Percentiles rank a stretch among this genome's conserved stretches.
Conservation (phyloP, 2,888 invertebrate species). For the Drosophila cognata region DNA sequence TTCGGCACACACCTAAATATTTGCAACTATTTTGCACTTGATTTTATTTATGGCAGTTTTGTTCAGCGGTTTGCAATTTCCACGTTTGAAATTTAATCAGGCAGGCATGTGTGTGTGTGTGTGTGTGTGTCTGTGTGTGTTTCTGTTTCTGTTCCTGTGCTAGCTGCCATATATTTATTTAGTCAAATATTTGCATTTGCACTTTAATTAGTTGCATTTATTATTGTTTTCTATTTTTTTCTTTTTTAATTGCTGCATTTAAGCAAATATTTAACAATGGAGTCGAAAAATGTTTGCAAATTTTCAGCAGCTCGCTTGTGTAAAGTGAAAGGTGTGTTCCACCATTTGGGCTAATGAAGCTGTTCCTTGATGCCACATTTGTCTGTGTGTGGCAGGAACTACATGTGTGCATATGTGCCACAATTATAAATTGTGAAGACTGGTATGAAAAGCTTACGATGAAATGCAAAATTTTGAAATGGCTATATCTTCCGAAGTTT, state of each 20-base stretch:
- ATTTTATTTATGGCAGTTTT: conserved; percentile 1
- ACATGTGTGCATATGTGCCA: conserved; percentile 8
- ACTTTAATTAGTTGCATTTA: conserved; percentile 69
- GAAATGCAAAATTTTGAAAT: neutral
- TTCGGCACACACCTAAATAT: neutral
- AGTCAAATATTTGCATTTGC: conserved; percentile 70
- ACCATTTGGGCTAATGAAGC: conserved; percentile 68
- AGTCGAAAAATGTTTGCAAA: conserved; percentile 15
- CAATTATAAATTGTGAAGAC: conserved; percentile 10
- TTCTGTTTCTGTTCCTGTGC: conserved; percentile 8
- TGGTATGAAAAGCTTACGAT: neutral
- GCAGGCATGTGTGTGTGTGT: neutral
- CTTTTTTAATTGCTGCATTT: conserved; percentile 2
- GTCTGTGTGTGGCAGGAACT: neutral
- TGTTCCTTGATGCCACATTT: conserved; percentile 43
- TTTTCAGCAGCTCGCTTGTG: conserved; percentile 10
- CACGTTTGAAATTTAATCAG: conserved; percentile 47
- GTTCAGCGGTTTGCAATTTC: conserved; percentile 19
- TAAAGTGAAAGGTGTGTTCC: conserved; percentile 17
- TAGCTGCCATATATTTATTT: conserved; percentile 45
- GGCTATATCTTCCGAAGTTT: too few relatives aligned
- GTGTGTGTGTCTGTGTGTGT: neutral
- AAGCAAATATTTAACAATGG: conserved; percentile 47
- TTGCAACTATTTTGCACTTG: neutral
- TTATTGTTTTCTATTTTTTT: conserved; percentile 23